Evolutionary conservation across 2,797 vertebrate species (phyloP), one percentile per base, ranked within the genome.

Genomic region (Muscicapa striata): DNA sequence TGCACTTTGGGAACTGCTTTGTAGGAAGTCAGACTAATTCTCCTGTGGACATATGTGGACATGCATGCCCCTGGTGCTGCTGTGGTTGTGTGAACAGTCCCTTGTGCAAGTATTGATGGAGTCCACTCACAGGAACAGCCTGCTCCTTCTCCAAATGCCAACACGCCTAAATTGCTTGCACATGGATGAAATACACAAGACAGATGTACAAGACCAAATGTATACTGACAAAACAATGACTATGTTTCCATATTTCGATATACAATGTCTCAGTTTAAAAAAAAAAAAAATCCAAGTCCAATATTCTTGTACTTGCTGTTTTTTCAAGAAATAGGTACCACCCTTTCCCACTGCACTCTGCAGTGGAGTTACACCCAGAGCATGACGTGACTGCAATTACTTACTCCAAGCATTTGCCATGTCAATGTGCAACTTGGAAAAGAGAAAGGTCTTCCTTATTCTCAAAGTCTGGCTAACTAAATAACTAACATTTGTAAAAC

Each of bases 341-440:
- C 79, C 83, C 89, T 87, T 96, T 91, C 79, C 79, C 79, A 92
- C 5, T 80, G 73, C 89, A 41, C 62, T 91, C 41, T 67, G 76
- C 79, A 81, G 59, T 61, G 45, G 76, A 89, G 89, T 90, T 92
- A 94, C 94, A 95, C 91, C 94, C 80, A 89, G 58, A 69, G 45
- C 26, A 81, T 70, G 58, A 61, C 5, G 14, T 61, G 64, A 75
- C 36, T 49, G 55, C 32, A 93, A 51, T 74, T 88, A 55, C 61
- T 92, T 68, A 74, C 38, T 87, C 78, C 38, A 69, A 62, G 78
- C 36, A 10, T 64, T 46, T 7, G 2, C 61, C 62, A 64, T 30
- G 67, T 89, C 72, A 57, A 2, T 8, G 32, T 57, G 26, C 43
- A 80, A 27, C 49, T 80, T 91, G 58, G 77, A 74, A 89, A 75